Evolutionary conservation across 1,140 invertebrate genomes (phyloP).

Genomic region (Panagrolaimus sp.): DNA sequence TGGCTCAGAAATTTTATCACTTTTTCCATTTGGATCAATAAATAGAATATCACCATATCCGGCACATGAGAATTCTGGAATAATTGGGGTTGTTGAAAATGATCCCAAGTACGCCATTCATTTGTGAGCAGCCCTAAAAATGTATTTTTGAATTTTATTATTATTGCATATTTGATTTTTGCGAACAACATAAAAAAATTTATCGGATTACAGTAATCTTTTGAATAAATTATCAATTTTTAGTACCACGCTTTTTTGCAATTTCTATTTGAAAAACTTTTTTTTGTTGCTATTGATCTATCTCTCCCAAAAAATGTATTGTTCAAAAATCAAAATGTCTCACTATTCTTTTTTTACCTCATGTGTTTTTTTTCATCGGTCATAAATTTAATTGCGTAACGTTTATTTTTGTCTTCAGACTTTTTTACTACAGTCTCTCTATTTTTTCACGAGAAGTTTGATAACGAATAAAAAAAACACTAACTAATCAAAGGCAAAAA

Average conservation of each 20-base stretch:
- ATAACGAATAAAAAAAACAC: no score
- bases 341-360: no score
- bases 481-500: no score
- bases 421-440: no score
- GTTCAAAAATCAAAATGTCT: no score
- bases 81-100: not conserved
- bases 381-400: no score
- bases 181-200: not conserved
- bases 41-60: constrained; percentile 1
- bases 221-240: not conserved
- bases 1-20: not conserved
- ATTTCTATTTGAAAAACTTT: not conserved
- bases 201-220: no score
- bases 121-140: not conserved
- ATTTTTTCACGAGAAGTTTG: no score
- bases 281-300: not conserved
- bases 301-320: no score
- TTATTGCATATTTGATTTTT: no score
- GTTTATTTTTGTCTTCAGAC: no score
- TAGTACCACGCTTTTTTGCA: not conserved
- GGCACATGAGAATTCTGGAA: not conserved
- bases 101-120: not conserved
- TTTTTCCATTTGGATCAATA: not conserved
- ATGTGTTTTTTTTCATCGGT: no score
- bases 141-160: not conserved